Conservation (phyloP, 2,113 vertebrate species). For the Misgurnus mizolepis region DNA sequence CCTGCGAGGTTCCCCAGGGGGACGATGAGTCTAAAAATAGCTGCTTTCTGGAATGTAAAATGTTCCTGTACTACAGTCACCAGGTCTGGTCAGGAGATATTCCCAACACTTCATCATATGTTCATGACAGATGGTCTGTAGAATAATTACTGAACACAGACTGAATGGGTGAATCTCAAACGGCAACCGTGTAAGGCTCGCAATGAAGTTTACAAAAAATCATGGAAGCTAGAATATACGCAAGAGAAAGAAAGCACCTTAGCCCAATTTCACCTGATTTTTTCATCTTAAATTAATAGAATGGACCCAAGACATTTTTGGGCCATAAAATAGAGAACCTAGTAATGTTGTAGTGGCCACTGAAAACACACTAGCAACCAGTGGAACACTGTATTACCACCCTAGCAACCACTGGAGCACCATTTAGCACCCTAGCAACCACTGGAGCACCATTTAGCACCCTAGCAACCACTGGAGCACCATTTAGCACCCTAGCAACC, state of each 20-base stretch:
- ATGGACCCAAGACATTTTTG: too few species aligned
- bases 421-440: too few species aligned
- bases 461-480: too few species aligned
- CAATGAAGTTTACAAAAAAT: background rate
- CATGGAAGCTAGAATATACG: background rate
- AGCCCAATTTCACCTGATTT: background rate
- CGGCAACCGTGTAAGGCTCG: background rate
- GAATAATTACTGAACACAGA: conserved; percentile 39
- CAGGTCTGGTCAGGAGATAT: conserved; percentile 44
- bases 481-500: too few species aligned
- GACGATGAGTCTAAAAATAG: conserved; percentile 43
- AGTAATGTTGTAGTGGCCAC: too few species aligned
- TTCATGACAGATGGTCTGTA: conserved; percentile 45
- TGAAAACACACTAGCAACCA: too few species aligned
- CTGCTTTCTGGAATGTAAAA: conserved; percentile 39
- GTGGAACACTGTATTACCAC: too few species aligned
- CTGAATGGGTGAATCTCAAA: conserved; percentile 1
- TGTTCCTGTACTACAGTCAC: conserved; percentile 34
- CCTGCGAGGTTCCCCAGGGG: conserved; percentile 9
- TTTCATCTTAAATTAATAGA: too few species aligned
- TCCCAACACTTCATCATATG: conserved; percentile 36
- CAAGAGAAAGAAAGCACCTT: background rate
- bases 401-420: too few species aligned
- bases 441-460: too few species aligned
- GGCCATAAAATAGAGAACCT: too few species aligned